These are phyloP conservation scores for Mythimna albipuncta DNA, from an alignment of 2,888 invertebrate genomes.

Conservation along the genomic window DNA sequence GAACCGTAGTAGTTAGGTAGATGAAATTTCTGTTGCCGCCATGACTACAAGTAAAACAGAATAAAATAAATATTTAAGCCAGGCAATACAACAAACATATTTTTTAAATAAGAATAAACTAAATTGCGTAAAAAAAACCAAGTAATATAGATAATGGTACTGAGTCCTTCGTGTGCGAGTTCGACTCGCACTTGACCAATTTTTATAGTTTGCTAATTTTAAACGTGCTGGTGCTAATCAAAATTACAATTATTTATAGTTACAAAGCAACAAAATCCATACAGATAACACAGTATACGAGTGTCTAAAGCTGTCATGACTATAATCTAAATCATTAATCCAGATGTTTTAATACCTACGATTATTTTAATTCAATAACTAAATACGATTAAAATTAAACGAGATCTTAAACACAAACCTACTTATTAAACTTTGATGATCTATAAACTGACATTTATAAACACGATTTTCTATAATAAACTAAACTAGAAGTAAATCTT, in stretches of 20 bases:
- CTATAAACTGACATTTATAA: conserved; percentile 15
- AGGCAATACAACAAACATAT: too few relatives aligned
- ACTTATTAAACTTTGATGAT: conserved; percentile 4
- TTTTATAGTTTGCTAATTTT: background rate
- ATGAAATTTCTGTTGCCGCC: too few relatives aligned
- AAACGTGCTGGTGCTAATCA: background rate
- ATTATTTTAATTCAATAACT: background rate
- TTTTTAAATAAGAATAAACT: too few relatives aligned
- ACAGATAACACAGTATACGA: background rate
- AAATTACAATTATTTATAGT: background rate
- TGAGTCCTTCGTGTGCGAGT: too few relatives aligned
- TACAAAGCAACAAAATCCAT: background rate
- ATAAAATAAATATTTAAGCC: too few relatives aligned
- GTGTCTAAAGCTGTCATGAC: background rate
- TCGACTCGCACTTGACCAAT: background rate
- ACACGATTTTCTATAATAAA: conserved; percentile 4
- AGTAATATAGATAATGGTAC: too few relatives aligned
- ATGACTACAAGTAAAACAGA: too few relatives aligned
- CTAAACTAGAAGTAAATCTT: conserved; percentile 8
- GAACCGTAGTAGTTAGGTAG: too few relatives aligned
- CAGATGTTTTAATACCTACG: background rate
- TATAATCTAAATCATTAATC: background rate
- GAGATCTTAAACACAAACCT: background rate
- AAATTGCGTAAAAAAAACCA: too few relatives aligned
- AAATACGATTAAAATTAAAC: background rate